Evolutionary conservation across 2,888 invertebrate species (phyloP).

Genomic region (Lepidocyrtinus sp.): DNA sequence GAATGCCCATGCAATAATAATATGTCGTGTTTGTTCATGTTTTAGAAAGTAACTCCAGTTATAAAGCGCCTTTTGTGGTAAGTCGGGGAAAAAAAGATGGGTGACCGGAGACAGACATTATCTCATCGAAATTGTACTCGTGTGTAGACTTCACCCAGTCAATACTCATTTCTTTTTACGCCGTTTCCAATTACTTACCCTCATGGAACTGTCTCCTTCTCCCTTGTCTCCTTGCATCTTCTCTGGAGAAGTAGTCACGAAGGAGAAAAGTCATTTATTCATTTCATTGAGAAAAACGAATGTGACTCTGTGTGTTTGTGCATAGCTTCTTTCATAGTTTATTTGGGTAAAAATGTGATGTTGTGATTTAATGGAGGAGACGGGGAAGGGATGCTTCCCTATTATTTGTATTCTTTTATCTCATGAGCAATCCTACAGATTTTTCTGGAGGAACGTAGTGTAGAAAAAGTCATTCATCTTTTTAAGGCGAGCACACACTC

Average conservation of each 20-base stretch:
- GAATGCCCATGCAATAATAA: not conserved
- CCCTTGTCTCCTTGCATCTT: not conserved
- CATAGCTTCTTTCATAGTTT: constrained; percentile 13
- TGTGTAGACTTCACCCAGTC: constrained; percentile 27
- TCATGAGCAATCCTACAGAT: constrained; percentile 55
- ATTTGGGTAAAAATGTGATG: constrained; percentile 32
- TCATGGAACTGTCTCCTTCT: constrained; percentile 2
- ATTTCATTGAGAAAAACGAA: constrained; percentile 4
- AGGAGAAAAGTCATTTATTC: constrained; percentile 21
- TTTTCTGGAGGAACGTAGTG: constrained; percentile 22
- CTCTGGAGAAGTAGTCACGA: not conserved
- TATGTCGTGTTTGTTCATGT: not conserved
- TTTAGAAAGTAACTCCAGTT: not conserved
- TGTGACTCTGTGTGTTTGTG: not conserved
- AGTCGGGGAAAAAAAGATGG: constrained; percentile 29
- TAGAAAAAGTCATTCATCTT: constrained; percentile 51
- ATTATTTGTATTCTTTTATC: constrained; percentile 45
- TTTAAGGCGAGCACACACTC: not conserved
- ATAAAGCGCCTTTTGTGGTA: not conserved
- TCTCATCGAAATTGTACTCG: constrained; percentile 19
- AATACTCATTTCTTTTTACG: constrained; percentile 58
- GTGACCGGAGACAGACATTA: constrained; percentile 46
- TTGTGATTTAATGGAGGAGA: constrained; percentile 52
- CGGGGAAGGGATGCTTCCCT: constrained; percentile 22
- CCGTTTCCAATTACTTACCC: constrained; percentile 60